Evolutionary conservation across 2,797 vertebrate genomes (phyloP).

Genomic region (Rhabdophis nuchalis): DNA sequence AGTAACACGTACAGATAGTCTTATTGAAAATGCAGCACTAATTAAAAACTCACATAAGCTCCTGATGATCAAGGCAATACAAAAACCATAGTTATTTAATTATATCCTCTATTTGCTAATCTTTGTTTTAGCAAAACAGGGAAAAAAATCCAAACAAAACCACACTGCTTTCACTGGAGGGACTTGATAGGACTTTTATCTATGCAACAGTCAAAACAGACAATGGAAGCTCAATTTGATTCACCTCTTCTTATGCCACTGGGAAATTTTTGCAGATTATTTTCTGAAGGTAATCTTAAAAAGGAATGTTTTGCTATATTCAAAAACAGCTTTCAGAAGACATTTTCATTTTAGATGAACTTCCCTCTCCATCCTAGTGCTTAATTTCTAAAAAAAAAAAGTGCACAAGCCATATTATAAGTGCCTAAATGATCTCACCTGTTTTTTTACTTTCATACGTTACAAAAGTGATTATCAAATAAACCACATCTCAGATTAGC

Average conservation of each 20-base stretch:
- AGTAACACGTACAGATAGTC: conserved; percentile 75
- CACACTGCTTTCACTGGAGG: conserved; percentile 32
- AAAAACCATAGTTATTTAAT: conserved; percentile 77
- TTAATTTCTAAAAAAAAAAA: conserved; percentile 21
- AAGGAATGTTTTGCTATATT: conserved; percentile 31
- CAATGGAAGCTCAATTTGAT: conserved; percentile 49
- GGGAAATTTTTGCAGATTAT: conserved; percentile 34
- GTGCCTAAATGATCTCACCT: neutral
- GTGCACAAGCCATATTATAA: neutral
- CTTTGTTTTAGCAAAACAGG: conserved; percentile 59
- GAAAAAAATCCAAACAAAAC: conserved; percentile 32
- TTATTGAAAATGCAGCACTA: conserved; percentile 90
- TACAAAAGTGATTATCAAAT: neutral
- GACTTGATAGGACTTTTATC: conserved; percentile 68
- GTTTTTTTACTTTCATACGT: neutral
- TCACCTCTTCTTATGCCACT: conserved; percentile 30
- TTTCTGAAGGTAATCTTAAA: conserved; percentile 26
- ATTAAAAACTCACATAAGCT: conserved; percentile 90
- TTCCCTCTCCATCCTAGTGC: neutral
- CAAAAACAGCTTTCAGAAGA: neutral
- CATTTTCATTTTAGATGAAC: conserved; percentile 4
- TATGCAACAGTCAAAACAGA: conserved; percentile 43
- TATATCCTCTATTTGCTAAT: conserved; percentile 67
- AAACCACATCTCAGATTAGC: neutral
- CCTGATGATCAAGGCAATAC: conserved; percentile 76